Evolutionary conservation across 2,888 invertebrate genomes (phyloP).

Genomic region (Meloe dianella): DNA sequence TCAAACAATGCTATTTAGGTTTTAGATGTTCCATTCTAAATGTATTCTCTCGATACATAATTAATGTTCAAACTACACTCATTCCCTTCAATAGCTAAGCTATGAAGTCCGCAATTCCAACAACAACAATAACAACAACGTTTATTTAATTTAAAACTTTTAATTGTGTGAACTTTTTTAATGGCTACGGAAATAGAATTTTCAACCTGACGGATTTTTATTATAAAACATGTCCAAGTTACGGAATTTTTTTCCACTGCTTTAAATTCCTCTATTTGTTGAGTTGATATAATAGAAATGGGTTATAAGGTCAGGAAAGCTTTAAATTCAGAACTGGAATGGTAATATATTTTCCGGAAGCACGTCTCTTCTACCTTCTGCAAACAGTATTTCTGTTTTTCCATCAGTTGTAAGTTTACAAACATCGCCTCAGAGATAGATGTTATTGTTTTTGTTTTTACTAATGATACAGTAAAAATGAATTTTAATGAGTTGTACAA

Average conservation of each 20-base stretch:
- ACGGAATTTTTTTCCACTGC: not conserved
- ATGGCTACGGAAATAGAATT: not conserved
- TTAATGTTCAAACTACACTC: constrained; percentile 20
- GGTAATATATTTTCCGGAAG: constrained; percentile 28
- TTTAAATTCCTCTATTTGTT: not conserved
- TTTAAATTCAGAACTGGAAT: constrained; percentile 32
- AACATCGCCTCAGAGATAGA: not conserved
- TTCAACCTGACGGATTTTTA: not conserved
- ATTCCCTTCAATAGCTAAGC: not conserved
- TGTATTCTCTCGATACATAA: constrained; percentile 27
- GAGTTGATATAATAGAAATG: constrained; percentile 21
- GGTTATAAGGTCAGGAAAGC: constrained; percentile 27
- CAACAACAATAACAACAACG: not conserved
- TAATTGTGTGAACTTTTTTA: not conserved
- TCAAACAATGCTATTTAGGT: constrained; percentile 32
- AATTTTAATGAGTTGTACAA: not conserved
- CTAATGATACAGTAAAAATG: not conserved
- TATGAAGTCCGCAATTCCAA: not conserved
- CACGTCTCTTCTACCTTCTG: constrained; percentile 14
- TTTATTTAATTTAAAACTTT: not conserved
- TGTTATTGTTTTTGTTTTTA: not conserved
- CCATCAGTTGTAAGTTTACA: not conserved
- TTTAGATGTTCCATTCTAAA: constrained; percentile 24
- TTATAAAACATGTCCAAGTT: not conserved
- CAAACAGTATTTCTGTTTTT: not conserved